Evolutionary conservation across 2,113 vertebrate species (phyloP).

Genomic region (Tauraco erythrolophus): DNA sequence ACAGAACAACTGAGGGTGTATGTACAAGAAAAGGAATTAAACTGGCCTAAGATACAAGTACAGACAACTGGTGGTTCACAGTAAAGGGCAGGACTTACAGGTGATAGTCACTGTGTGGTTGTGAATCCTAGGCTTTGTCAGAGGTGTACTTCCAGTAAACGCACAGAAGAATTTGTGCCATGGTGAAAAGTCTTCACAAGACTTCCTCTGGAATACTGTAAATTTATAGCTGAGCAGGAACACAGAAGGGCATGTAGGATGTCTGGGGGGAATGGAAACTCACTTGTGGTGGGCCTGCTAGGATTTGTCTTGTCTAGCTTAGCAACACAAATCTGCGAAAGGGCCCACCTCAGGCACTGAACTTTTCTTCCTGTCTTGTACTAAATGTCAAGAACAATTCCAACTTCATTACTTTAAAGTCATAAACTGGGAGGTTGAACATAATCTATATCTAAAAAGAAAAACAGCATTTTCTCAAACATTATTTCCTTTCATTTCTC

Average conservation of each 20-base stretch:
- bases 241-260: neutral
- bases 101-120: neutral
- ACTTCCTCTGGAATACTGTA: neutral
- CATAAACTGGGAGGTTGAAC: neutral
- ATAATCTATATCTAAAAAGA: neutral
- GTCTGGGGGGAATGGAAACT: neutral
- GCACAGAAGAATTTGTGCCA: neutral
- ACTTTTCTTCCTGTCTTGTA: neutral
- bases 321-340: neutral
- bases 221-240: neutral
- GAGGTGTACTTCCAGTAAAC: neutral
- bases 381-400: neutral
- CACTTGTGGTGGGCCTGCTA: neutral
- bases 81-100: neutral
- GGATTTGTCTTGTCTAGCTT: neutral
- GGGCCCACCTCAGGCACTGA: neutral
- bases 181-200: neutral
- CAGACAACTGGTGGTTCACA: neutral
- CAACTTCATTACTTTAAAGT: neutral
- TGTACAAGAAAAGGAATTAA: neutral
- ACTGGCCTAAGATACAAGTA: neutral
- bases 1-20: neutral
- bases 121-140: neutral
- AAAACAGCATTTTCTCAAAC: neutral
- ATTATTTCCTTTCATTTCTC: neutral